Base-by-base conservation (phyloP, 1,140 invertebrate genomes). In the Drosophila biarmipes region DNA sequence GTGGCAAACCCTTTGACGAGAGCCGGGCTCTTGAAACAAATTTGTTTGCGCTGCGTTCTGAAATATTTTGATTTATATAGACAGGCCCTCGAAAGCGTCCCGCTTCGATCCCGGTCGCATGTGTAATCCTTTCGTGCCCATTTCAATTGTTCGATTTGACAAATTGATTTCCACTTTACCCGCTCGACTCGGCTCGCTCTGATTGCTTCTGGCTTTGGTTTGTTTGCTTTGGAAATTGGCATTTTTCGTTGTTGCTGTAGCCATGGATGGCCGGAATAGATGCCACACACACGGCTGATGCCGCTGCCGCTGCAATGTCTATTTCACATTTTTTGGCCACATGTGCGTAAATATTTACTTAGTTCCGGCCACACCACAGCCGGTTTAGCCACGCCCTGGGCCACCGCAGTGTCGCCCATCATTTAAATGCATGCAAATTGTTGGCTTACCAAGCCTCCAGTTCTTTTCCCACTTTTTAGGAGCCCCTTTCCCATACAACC, bases 121-220 rank as follows among this genome's bases (percentile, higher is more conserved):
- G 63, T 80, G 80, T 82, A 87, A 86, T 86, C 82, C 82, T 79
- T 86, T 82, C 82, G 61, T 71, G 80, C 78, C 81, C 81, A 78
- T 78, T 87, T 87, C 81, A 78, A 87, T 87, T 86, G 82, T 86
- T 87, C 82, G 82, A 87, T 82, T 86, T 86, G 82, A 86, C 84
- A 86, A 86, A 86, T 86, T 86, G 82, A 86, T 86, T 86, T 86
- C 67, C 78, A 86, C 82, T 86, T 76, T 74, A 78, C 63, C 51
- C 66, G 63, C 66, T 69, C 66, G 66, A 48, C 40, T 69, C 78
- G 64, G 61, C 45, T 78, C 69, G 78, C 74, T 61, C 68, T 86
- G 81, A 86, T 86, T 86, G 82, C 78, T 86, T 84, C 81, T 64
- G 69, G 67, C 71, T 87, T 71, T 71, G 66, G 55, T 56, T 78